Percentiles rank a stretch among this genome's conserved stretches.
Conservation (phyloP, 2,888 invertebrate genomes). For the Drosophila acutilabella region DNA sequence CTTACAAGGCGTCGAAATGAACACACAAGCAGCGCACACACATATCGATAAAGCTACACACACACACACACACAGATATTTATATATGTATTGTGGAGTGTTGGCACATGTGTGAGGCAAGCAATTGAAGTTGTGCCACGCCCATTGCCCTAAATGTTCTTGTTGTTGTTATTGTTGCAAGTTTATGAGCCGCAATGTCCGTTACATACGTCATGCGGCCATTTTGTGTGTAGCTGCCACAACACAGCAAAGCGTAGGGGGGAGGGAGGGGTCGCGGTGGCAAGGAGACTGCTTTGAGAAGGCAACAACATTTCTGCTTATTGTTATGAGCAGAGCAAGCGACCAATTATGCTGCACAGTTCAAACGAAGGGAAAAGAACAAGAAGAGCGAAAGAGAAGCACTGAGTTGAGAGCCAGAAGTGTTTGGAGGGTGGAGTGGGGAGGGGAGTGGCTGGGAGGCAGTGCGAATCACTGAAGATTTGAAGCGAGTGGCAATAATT, state of each 20-base stretch:
- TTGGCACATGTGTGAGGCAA: conserved; percentile 29
- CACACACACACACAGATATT: conserved; percentile 1
- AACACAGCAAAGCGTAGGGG: conserved; percentile 1
- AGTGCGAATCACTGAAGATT: conserved; percentile 50
- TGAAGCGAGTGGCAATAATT: conserved; percentile 71
- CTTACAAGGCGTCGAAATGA: conserved; percentile 77
- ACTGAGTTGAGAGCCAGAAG: background rate
- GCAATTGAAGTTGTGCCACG: conserved; percentile 66
- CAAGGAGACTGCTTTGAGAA: background rate
- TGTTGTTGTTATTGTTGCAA: conserved; percentile 65
- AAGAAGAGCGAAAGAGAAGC: background rate
- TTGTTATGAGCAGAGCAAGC: conserved; percentile 63
- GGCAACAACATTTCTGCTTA: conserved; percentile 65
- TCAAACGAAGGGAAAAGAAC: background rate
- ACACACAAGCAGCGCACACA: conserved; percentile 22
- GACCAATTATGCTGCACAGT: conserved; percentile 61
- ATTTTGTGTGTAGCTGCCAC: conserved; percentile 43
- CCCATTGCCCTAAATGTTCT: conserved; percentile 40
- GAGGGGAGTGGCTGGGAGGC: background rate
- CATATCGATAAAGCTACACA: background rate
- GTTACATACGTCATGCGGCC: conserved; percentile 67
- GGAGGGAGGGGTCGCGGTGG: background rate
- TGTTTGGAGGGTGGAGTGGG: background rate
- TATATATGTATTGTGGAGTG: background rate
- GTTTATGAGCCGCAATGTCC: conserved; percentile 75